Evolutionary conservation across 1,140 invertebrate genomes (phyloP).

Genomic region (Chrysomallon squamiferum): DNA sequence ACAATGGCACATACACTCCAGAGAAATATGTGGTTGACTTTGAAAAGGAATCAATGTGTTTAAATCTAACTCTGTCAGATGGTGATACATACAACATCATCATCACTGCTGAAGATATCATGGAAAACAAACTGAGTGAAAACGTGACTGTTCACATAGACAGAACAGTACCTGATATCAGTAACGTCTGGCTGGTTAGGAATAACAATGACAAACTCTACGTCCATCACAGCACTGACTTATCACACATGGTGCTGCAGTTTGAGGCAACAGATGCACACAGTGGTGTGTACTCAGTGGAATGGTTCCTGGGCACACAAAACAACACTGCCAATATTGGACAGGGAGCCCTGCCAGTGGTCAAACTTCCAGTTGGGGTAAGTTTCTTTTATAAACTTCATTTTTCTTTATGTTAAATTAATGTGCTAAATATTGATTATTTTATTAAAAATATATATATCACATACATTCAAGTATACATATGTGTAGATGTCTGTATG

Average conservation of each 20-base stretch:
- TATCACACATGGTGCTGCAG: slow-evolving; percentile 30
- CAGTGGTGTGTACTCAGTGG: slow-evolving; percentile 26
- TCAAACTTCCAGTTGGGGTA: slow-evolving; percentile 4
- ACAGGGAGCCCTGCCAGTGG: slow-evolving; percentile 12
- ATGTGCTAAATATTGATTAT: too few species aligned
- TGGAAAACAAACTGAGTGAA: slow-evolving; percentile 22
- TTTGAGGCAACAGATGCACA: slow-evolving; percentile 29
- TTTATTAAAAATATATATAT: too few species aligned
- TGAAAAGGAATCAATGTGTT: slow-evolving; percentile 15
- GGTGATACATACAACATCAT: slow-evolving; percentile 29
- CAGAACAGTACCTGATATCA: slow-evolving; percentile 22
- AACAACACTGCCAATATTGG: slow-evolving; percentile 14
- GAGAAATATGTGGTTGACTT: slow-evolving; percentile 14
- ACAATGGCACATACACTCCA: background rate
- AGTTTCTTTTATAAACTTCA: too few species aligned
- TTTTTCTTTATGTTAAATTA: too few species aligned
- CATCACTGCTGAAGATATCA: slow-evolving; percentile 25
- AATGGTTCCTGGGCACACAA: slow-evolving; percentile 25
- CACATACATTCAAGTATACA: too few species aligned
- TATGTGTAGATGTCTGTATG: too few species aligned
- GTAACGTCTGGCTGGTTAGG: slow-evolving; percentile 21
- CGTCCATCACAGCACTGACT: slow-evolving; percentile 32
- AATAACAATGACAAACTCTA: slow-evolving; percentile 20
- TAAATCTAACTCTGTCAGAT: slow-evolving; percentile 12
- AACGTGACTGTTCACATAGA: slow-evolving; percentile 28